These are phyloP conservation scores for Pipa parva DNA, from an alignment of 2,113 vertebrate species.

Conservation along the genomic window DNA sequence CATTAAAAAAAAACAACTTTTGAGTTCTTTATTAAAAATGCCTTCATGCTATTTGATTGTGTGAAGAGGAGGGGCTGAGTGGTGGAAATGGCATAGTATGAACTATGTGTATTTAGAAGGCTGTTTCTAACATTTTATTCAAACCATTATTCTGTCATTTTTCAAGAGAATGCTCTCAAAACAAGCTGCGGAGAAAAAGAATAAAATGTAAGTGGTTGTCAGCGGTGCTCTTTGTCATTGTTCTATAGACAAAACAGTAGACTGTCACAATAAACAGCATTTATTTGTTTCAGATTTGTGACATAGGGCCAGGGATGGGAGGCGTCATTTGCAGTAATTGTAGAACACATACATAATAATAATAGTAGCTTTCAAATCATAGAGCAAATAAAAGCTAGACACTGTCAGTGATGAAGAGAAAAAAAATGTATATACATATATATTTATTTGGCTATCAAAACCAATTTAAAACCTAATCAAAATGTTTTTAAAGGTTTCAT, in stretches of 20 bases:
- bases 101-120: constrained; percentile 49
- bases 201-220: constrained; percentile 55
- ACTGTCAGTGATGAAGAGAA: constrained; percentile 59
- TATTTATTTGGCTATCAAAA: constrained; percentile 54
- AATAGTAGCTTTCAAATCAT: constrained; percentile 65
- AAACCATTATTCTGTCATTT: constrained; percentile 47
- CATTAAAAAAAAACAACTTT: too few relatives aligned
- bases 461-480: constrained; percentile 58
- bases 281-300: constrained; percentile 66
- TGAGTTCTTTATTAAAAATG: too few relatives aligned
- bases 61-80: too few relatives aligned
- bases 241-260: constrained; percentile 64
- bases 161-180: constrained; percentile 54
- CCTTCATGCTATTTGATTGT: too few relatives aligned
- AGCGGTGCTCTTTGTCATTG: constrained; percentile 61
- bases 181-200: constrained; percentile 46
- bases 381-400: constrained; percentile 65
- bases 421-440: constrained; percentile 61
- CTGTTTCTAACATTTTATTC: constrained; percentile 50
- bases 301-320: constrained; percentile 63
- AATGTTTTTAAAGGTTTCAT: constrained; percentile 35
- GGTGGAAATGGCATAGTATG: too few relatives aligned
- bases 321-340: constrained; percentile 62
- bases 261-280: constrained; percentile 68
- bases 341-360: constrained; percentile 72